Evolutionary conservation across 2,888 invertebrate genomes (phyloP), one percentile per base, ranked within the genome.

Genomic region (Copidosoma aretas): DNA sequence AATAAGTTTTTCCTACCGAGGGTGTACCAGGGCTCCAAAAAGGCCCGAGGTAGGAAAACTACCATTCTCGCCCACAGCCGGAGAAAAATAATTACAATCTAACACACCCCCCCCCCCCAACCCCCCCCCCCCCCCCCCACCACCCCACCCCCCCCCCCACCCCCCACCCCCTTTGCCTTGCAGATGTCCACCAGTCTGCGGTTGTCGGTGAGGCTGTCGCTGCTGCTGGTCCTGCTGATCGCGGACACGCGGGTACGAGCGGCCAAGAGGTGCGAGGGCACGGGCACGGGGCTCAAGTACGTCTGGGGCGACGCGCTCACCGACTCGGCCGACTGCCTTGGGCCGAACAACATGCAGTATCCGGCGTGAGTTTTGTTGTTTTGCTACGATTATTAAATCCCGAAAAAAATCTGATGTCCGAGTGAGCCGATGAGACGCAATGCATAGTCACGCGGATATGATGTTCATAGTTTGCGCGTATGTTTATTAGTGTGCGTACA

Each of bases 241-340:
- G 21, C 17, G 32, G 52, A 19, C 1, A 10, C 10, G 17, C 0
- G 22, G 17, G 43, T 25, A 0, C 41, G 76, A 63, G 78, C 76
- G 25, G 75, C 78, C 53, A 80, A 76, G 65, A 82, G 86, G 79
- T 89, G 89, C 80, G 87, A 88, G 80, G 87, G 87, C 70, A 84
- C 87, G 68, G 90, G 90, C 22, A 85, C 88, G 68, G 89, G 89
- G 76, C 85, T 94, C 68, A 94, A 94, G 84, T 95, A 94, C 83
- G 86, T 94, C 22, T 94, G 93, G 89, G 95, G 95, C 21, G 94
- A 95, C 83, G 95, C 95, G 10, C 85, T 95, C 59, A 89, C 89
- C 74, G 93, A 93, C 82, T 88, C 91, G 10, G 84, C 86, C 24
- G 91, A 93, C 79, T 94, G 94, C 77, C 83, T 92, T 63, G 95